Evolutionary conservation across 2,888 invertebrate genomes (phyloP), one percentile per base, ranked within the genome.

Genomic region (Apamea anceps): DNA sequence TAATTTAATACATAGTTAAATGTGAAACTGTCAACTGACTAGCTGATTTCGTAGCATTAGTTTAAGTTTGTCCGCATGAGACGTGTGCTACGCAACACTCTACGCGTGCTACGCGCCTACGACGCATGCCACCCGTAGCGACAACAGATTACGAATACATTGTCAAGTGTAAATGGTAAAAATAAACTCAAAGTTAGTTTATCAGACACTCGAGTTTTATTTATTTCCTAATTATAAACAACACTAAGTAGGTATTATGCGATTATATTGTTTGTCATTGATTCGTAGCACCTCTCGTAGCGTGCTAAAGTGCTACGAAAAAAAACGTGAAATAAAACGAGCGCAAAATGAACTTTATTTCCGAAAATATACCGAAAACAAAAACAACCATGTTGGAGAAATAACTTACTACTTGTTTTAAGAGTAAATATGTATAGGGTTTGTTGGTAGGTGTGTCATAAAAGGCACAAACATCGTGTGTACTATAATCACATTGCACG

Each of bases 151-250:
- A 96, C 96, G 96, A 96, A 96, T 96, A 97, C 96, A 97, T 96
- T 97, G 97, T 97, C 97, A 97, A 97, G 97, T 97, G 97, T 97
- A 97, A 97, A 97, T 97, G 97, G 97, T 97, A 97, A 97, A 96
- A 97, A 97, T 97, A 97, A 97, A 97, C 97, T 97, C 97, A 97
- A 97, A 97, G 97, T 97, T 97, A 97, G 97, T 97, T 97, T 97
- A 97, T 97, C 97, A 97, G 96, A 97, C 32, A 94, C 94, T 93
- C 91, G 95, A 96, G 95, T 97, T 97, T 97, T 91, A 96, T 96
- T 95, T 93, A 90, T 51, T 87, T 71, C 62, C 60, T 76, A 28
- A 63, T 60, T 51, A 15, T 32, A 25, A 21, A 65, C 12, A 15
- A 32, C 6, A 57, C 18, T n/a, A 37, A 6, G 4, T 13, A 62